Evolutionary conservation across 2,113 vertebrate species (phyloP).

Genomic region (Sebastes fasciatus): DNA sequence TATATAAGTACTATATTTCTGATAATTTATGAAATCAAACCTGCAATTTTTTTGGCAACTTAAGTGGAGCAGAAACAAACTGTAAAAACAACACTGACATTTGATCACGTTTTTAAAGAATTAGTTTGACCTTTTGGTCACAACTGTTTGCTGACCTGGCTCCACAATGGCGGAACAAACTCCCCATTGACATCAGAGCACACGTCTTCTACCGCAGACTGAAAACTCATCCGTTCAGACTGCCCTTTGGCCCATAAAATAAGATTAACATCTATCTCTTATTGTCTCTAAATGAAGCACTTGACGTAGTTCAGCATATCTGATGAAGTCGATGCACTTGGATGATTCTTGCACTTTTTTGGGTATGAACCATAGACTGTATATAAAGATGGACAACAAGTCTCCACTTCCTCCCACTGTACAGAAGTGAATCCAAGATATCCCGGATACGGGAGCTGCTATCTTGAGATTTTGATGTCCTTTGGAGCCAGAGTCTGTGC

Average conservation of each 20-base stretch:
- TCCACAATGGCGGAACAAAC: neutral
- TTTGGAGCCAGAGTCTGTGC: no score
- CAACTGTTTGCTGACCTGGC: neutral
- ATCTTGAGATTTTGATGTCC: no score
- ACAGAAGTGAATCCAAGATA: no score
- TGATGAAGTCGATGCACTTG: neutral
- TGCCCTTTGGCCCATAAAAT: neutral
- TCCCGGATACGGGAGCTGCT: no score
- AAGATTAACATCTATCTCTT: neutral
- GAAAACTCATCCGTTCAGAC: conserved; percentile 3
- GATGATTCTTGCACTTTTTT: neutral
- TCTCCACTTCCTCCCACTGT: no score
- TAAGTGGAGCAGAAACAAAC: neutral
- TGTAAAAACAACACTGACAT: neutral
- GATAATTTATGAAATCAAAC: neutral
- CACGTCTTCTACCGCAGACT: neutral
- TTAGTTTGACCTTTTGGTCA: neutral
- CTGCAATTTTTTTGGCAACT: neutral
- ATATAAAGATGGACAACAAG: no score
- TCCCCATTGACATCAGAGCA: no score
- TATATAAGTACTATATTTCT: neutral
- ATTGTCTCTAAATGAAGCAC: neutral
- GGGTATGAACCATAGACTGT: no score
- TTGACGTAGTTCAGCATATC: neutral
- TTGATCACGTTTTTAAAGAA: neutral